Evolutionary conservation across 2,888 invertebrate genomes (phyloP).

Genomic region (Pseudococcus viburni): DNA sequence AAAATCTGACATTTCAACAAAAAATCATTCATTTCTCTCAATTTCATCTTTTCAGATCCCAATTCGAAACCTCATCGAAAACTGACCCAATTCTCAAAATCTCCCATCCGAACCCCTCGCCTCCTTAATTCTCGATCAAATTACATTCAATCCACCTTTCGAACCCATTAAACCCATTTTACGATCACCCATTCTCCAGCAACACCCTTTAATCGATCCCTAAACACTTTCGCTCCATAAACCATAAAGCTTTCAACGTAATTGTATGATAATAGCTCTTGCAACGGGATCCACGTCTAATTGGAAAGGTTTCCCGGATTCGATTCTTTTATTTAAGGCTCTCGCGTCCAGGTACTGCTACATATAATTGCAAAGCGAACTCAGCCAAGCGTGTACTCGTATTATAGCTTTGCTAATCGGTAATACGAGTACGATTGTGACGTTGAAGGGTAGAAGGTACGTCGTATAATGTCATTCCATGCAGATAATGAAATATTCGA

Average conservation of each 20-base stretch:
- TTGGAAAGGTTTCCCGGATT: slow-evolving; percentile 18
- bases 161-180: too few species aligned
- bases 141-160: too few species aligned
- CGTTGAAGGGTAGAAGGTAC: neutral
- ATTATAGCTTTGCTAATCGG: neutral
- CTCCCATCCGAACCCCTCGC: too few species aligned
- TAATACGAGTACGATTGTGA: slow-evolving; percentile 1
- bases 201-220: neutral
- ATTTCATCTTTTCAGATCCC: too few species aligned
- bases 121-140: too few species aligned
- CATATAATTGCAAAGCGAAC: slow-evolving; percentile 11
- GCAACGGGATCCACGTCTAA: neutral
- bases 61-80: too few species aligned
- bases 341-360: neutral
- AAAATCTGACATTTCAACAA: too few species aligned
- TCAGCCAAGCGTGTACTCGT: slow-evolving; percentile 5
- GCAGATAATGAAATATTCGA: slow-evolving; percentile 27
- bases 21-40: too few species aligned
- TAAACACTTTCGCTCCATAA: neutral
- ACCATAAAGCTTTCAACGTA: neutral
- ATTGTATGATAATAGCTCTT: neutral
- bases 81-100: too few species aligned
- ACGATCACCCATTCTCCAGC: neutral
- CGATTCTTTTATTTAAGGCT: neutral
- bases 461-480: neutral